Percentiles rank a stretch among this genome's conserved stretches.
phyloP scores from a whole-genome alignment of 2,888 invertebrate genomes.

The Aricia artaxerxes region DNA sequence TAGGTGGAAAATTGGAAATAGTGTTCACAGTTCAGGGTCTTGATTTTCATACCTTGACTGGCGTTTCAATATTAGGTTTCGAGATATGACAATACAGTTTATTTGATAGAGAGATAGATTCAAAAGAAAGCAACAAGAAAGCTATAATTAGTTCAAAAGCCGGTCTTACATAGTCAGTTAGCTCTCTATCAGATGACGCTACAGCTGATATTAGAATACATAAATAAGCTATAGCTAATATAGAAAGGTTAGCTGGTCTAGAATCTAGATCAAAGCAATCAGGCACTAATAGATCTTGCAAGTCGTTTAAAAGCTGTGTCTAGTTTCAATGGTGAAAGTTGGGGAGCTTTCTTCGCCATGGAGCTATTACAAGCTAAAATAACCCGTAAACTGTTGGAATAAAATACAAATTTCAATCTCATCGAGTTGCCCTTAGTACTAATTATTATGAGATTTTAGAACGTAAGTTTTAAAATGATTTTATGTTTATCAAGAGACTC shows the following conservation, averaged over 20 bases:
- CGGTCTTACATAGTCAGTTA: neutral
- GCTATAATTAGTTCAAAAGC: neutral
- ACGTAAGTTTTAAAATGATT: neutral
- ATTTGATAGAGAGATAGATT: neutral
- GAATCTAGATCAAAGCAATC: constrained; percentile 39
- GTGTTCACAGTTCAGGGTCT: no score
- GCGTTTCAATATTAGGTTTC: no score
- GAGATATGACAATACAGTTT: no score
- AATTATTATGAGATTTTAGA: neutral
- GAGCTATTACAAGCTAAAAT: neutral
- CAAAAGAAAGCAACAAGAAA: neutral
- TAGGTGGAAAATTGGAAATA: no score
- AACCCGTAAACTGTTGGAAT: neutral
- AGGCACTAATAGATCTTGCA: constrained; percentile 37
- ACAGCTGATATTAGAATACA: neutral
- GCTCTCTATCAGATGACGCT: neutral
- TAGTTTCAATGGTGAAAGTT: constrained; percentile 56
- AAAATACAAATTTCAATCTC: neutral
- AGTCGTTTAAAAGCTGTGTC: constrained; percentile 45
- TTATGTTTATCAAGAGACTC: neutral
- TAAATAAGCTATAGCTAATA: constrained; percentile 34
- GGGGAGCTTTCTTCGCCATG: constrained; percentile 44
- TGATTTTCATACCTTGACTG: no score
- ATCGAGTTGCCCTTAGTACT: neutral
- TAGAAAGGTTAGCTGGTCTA: constrained; percentile 37